Base-by-base conservation (phyloP, 2,797 vertebrate genomes). In the Chloroceryle inda region DNA sequence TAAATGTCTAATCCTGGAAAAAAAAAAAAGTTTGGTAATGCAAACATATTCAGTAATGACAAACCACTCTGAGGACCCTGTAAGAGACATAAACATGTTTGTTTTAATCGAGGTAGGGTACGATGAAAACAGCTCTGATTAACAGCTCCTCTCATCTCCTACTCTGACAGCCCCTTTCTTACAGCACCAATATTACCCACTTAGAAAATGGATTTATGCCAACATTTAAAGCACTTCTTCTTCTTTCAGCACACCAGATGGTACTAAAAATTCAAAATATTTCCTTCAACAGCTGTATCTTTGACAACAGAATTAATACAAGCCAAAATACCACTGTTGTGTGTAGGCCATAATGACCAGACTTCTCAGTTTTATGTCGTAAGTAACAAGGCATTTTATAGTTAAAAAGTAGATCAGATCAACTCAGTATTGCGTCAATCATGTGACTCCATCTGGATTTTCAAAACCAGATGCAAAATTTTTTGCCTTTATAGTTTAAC, bases 271-370 rank as follows among this genome's bases (percentile, higher is more conserved):
- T 98, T 97, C 97, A 97, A 98, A 98, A 92, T 98, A 98, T 97
- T 97, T 97, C 96, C 96, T 97, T 62, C 88, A 97, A 98, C 98
- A 99, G 98, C 98, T 99, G 98, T 98, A 97, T 97, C 93, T 98
- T 96, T 97, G 97, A 98, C 98, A 99, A 98, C 97, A 98, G 98
- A 98, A 98, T 97, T 98, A 98, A 98, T 98, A 98, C 88, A 92
- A 94, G 77, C 86, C 3, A 3, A 96, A 97, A 97, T 92, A 97
- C 93, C 95, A 83, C 85, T 92, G 89, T 52, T 91, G 37, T 72
- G 47, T 74, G 59, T 68, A 96, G 96, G 76, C 80, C 94, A 56
- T 92, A 97, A 97, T 94, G 96, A 98, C 97, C 97, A 98, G 93
- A 93, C 92, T 97, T 91, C 95, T 91, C 85, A 94, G 94, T 77